phyloP scores from a whole-genome alignment of 1,140 invertebrate species.

The Habropoda laboriosa region DNA sequence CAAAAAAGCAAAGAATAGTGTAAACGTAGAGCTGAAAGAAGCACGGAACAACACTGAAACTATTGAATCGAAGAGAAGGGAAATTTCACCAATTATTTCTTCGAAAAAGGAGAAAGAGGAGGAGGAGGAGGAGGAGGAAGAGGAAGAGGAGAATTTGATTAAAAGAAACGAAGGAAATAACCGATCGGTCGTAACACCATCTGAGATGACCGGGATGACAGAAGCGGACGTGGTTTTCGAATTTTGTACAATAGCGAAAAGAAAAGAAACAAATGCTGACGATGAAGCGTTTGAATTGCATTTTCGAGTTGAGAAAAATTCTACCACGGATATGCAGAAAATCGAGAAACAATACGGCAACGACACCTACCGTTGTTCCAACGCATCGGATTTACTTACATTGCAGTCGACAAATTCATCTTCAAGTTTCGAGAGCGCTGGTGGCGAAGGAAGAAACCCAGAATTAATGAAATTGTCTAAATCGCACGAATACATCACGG shows the following conservation, averaged over 20 bases:
- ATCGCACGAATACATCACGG: not conserved
- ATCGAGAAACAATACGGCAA: not conserved
- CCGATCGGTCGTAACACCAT: not conserved
- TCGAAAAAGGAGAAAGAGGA: too few relatives aligned
- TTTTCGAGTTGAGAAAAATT: slow-evolving; percentile 33
- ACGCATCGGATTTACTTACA: not conserved
- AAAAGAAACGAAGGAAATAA: slow-evolving; percentile 1
- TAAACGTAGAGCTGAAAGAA: slow-evolving; percentile 8
- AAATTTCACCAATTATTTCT: not conserved
- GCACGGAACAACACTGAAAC: not conserved
- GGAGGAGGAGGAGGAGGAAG: too few relatives aligned
- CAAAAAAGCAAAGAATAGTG: not conserved
- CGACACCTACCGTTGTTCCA: too few relatives aligned
- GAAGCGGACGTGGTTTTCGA: slow-evolving; percentile 33
- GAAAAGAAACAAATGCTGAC: not conserved
- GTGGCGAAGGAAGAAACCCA: not conserved
- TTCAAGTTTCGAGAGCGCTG: not conserved
- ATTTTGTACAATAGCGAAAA: slow-evolving; percentile 43
- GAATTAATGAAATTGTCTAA: not conserved
- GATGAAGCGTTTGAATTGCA: slow-evolving; percentile 37
- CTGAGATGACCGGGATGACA: not conserved
- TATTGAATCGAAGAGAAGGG: not conserved
- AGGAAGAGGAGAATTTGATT: not conserved
- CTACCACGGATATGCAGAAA: too few relatives aligned
- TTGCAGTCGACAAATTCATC: not conserved